Conservation (phyloP, 1,140 invertebrate species). For the Riptortus pedestris region DNA sequence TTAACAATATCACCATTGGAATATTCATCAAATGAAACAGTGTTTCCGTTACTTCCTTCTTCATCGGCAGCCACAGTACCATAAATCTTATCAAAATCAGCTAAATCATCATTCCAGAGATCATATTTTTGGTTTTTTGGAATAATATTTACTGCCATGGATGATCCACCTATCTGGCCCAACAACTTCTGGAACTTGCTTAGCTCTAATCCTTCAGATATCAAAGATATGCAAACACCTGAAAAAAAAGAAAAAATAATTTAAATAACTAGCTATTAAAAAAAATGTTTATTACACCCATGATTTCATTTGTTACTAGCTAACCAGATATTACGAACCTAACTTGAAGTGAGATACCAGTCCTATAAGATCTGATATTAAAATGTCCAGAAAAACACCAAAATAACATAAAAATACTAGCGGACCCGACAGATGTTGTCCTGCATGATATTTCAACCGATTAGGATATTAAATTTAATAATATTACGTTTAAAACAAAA, state of each 20-base stretch:
- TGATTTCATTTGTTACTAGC: neutral
- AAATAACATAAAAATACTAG: no score
- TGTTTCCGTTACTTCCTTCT: no score
- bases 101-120: constrained; percentile 33
- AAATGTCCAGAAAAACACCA: no score
- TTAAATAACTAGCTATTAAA: neutral
- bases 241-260: constrained; percentile 14
- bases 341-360: no score
- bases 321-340: no score
- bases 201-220: constrained; percentile 48
- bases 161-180: constrained; percentile 5
- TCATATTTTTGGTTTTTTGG: constrained; percentile 1
- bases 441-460: no score
- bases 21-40: no score
- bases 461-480: no score
- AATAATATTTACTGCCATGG: constrained; percentile 9
- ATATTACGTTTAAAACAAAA: no score
- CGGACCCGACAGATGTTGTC: no score
- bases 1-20: no score
- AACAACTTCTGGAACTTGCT: constrained; percentile 47
- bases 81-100: constrained; percentile 50
- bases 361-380: no score
- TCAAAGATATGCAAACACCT: constrained; percentile 50
- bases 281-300: neutral
- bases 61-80: constrained; percentile 39